Conservation (phyloP, 2,113 vertebrate species). For the Otus sunia region DNA sequence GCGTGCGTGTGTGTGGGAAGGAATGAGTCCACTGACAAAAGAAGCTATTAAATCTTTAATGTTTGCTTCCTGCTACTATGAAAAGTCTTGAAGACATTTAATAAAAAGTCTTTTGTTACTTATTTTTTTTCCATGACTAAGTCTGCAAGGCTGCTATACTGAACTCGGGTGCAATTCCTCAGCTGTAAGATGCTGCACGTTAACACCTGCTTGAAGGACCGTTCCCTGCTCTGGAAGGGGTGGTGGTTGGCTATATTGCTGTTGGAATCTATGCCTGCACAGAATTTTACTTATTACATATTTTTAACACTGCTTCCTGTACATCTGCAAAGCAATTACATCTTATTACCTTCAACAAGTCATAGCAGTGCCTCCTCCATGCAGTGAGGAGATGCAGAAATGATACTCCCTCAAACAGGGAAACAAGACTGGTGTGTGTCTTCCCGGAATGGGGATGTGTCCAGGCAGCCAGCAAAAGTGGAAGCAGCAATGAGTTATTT, state of each 20-base stretch:
- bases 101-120: background rate
- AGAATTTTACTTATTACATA: background rate
- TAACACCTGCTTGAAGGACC: background rate
- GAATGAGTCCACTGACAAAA: conserved; percentile 23
- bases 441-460: background rate
- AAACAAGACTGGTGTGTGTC: background rate
- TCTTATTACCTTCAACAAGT: background rate
- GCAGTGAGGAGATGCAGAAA: background rate
- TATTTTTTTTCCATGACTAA: background rate
- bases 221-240: background rate
- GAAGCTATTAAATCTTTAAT: background rate
- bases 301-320: background rate
- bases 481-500: background rate
- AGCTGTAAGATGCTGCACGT: background rate
- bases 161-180: background rate
- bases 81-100: background rate
- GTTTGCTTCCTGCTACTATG: background rate
- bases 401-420: background rate
- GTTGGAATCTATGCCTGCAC: background rate
- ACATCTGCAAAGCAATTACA: background rate
- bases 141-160: background rate
- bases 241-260: background rate
- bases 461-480: background rate
- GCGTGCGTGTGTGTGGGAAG: background rate
- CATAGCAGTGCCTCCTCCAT: background rate